Evolutionary conservation across 2,888 invertebrate genomes (phyloP).

Genomic region (Andrena bucephala): DNA sequence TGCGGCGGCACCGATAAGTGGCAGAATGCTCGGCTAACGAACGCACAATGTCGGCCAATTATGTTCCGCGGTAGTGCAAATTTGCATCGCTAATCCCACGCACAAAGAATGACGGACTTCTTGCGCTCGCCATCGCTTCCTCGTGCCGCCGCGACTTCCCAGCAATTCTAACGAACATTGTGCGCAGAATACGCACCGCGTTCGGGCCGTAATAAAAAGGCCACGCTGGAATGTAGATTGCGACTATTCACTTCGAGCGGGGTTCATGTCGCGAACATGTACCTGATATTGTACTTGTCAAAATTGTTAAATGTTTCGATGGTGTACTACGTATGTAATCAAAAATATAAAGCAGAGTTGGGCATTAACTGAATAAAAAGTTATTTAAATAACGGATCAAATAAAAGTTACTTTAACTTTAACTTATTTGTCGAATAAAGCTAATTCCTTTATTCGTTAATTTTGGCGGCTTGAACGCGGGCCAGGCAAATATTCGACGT

Average conservation of each 20-base stretch:
- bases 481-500: no score
- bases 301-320: neutral
- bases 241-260: constrained; percentile 3
- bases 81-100: constrained; percentile 76
- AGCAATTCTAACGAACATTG: constrained; percentile 64
- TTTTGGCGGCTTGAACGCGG: no score
- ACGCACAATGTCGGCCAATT: constrained; percentile 77
- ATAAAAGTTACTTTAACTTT: no score
- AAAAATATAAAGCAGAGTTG: no score
- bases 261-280: constrained; percentile 8
- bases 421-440: no score
- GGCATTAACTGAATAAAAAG: no score
- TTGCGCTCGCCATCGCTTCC: constrained; percentile 41
- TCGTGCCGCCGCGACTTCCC: constrained; percentile 37
- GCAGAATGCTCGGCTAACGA: constrained; percentile 75
- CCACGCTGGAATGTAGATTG: constrained; percentile 15
- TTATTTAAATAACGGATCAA: no score
- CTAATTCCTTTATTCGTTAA: no score
- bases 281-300: neutral
- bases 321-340: neutral
- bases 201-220: constrained; percentile 7
- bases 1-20: constrained; percentile 54
- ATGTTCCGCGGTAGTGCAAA: constrained; percentile 72
- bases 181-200: constrained; percentile 29
- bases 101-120: constrained; percentile 69